Evolutionary conservation across 2,888 invertebrate genomes (phyloP).

Genomic region (Synanthedon tipuliformis): DNA sequence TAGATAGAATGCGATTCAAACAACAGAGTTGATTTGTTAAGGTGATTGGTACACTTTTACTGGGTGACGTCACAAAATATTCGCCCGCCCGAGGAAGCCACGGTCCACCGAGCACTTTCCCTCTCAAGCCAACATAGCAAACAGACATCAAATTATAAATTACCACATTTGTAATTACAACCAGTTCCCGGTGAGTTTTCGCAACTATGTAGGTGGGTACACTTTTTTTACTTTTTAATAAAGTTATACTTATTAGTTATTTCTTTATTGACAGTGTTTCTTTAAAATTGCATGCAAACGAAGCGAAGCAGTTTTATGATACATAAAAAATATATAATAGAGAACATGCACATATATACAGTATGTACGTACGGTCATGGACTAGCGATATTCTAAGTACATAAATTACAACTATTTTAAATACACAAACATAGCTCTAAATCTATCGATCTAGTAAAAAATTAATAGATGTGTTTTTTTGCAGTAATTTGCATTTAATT

Average conservation of each 20-base stretch:
- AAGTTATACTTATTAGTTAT: background rate
- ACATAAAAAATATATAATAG: constrained; percentile 9
- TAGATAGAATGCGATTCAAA: constrained; percentile 10
- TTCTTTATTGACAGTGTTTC: background rate
- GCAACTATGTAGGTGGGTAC: constrained; percentile 13
- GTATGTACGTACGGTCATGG: no score
- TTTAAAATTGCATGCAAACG: constrained; percentile 12
- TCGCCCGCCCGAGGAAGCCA: constrained; percentile 30
- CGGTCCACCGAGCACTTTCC: constrained; percentile 57
- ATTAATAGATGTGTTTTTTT: no score
- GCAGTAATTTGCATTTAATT: no score
- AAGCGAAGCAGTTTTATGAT: constrained; percentile 12
- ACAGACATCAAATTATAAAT: constrained; percentile 24
- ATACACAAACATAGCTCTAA: no score
- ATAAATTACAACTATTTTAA: no score
- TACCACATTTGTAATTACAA: constrained; percentile 21
- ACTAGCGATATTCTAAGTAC: no score
- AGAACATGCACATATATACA: constrained; percentile 1
- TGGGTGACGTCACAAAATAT: constrained; percentile 8
- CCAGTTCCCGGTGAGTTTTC: constrained; percentile 24
- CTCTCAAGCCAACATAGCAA: constrained; percentile 42
- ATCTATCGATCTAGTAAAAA: no score
- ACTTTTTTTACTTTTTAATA: constrained; percentile 1
- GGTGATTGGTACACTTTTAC: constrained; percentile 34
- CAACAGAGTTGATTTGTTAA: constrained; percentile 18